Evolutionary conservation across 2,888 invertebrate species (phyloP), one percentile per base, ranked within the genome.

Genomic region (Oeneis ivallda): DNA sequence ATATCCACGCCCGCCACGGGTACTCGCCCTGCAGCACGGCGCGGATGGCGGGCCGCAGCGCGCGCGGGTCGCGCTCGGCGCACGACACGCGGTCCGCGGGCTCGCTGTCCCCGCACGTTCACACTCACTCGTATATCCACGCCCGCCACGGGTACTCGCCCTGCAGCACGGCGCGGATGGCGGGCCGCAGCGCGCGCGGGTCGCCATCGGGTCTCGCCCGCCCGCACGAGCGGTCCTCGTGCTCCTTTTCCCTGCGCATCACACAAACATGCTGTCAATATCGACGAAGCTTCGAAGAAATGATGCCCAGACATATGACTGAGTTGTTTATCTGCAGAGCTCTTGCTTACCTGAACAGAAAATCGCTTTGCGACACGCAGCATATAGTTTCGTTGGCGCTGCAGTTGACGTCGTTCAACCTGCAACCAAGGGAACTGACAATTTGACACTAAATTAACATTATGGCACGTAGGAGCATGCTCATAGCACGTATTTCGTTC

Each of bases 91-190:
- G n/a, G 13, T 41, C 13, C 13, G 13, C 13, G n/a, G n/a, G n/a
- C n/a, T n/a, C n/a, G n/a, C n/a, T n/a, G n/a, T n/a, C n/a, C n/a
- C n/a, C n/a, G n/a, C n/a, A n/a, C n/a, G n/a, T n/a, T n/a, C n/a
- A 2, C 15, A n/a, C 56, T 49, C 59, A 75, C 75, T 61, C 66
- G 61, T 72, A 72, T 0, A 76, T 60, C 73, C 72, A 73, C 13
- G 71, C 73, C 15, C 70, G 64, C 75, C 75, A 76, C 0, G 76
- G 76, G 52, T 71, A 74, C 52, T 76, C 74, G 0, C 70, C 72
- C 4, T 61, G 62, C 8, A 76, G 61, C n/a, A 73, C 70, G 1
- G 73, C 65, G 10, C 71, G 68, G 1, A 69, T 52, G 0, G 56
- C 56, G 0, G 45, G 9, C 41, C 71, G 43, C 9, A 66, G 41